Percentiles rank a stretch among this genome's conserved stretches.
phyloP scores from a whole-genome alignment of 2,797 vertebrate genomes.

The Vipera latastei region DNA sequence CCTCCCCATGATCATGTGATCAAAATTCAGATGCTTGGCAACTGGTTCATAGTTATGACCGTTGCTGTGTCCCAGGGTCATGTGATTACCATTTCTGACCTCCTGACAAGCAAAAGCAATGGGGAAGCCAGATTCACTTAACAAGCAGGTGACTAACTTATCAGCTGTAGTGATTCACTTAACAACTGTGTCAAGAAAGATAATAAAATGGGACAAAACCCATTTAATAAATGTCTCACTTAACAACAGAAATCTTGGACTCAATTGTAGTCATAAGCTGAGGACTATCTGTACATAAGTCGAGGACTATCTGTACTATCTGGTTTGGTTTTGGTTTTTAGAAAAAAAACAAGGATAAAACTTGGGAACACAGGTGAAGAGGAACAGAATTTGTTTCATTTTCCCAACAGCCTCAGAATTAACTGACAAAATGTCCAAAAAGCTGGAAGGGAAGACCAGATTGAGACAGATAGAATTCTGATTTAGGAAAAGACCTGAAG shows the following conservation, averaged over 20 bases:
- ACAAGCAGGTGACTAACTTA: neutral
- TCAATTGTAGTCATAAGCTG: neutral
- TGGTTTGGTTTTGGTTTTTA: neutral
- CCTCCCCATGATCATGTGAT: neutral
- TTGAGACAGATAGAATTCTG: neutral
- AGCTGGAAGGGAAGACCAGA: neutral
- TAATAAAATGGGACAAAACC: neutral
- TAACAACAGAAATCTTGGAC: neutral
- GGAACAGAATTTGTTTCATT: neutral
- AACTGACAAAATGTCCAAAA: neutral
- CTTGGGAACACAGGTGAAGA: neutral
- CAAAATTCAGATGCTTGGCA: neutral
- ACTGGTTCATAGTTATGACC: neutral
- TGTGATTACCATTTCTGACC: neutral
- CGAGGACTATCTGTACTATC: no score
- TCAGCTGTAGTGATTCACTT: neutral
- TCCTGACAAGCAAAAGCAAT: neutral
- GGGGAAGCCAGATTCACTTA: neutral
- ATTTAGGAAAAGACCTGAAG: neutral
- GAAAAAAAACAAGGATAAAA: neutral
- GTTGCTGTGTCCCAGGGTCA: neutral
- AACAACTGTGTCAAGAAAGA: neutral
- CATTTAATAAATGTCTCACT: neutral
- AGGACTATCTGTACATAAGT: neutral
- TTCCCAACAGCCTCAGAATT: neutral